These are phyloP conservation scores for Heteromyza rotundicornis DNA, from an alignment of 2,888 invertebrate species.

Conservation along the genomic window DNA sequence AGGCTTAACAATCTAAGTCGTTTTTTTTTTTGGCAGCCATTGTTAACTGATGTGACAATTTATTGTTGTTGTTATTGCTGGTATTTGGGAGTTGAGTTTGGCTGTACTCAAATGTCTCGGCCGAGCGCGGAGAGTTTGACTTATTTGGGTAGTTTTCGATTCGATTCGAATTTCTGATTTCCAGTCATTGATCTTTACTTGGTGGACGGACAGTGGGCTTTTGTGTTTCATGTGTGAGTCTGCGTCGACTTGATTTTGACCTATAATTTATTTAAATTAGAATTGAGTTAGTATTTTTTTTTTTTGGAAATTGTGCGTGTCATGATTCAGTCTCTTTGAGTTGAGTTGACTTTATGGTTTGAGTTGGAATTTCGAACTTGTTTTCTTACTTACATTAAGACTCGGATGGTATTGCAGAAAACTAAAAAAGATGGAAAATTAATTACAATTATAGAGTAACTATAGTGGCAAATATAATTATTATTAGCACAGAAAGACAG, in stretches of 20 bases:
- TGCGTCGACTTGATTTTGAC: constrained; percentile 29
- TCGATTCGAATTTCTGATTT: background rate
- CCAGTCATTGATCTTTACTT: background rate
- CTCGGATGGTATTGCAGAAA: too few species aligned
- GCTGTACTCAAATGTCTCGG: too few species aligned
- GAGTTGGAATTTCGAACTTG: background rate
- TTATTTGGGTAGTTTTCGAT: too few species aligned
- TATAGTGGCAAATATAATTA: too few species aligned
- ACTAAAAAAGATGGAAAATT: too few species aligned
- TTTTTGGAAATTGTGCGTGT: constrained; percentile 15
- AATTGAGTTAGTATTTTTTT: constrained; percentile 28
- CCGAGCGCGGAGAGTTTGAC: background rate
- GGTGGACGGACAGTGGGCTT: background rate
- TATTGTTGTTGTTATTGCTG: constrained; percentile 25
- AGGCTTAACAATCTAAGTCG: constrained; percentile 15
- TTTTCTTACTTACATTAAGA: constrained; percentile 25
- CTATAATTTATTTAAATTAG: constrained; percentile 51
- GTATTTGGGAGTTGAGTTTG: too few species aligned
- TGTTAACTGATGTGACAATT: too few species aligned
- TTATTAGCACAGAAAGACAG: too few species aligned
- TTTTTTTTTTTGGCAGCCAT: too few species aligned
- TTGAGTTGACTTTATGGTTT: background rate
- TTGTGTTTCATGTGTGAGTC: background rate
- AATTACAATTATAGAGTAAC: too few species aligned
- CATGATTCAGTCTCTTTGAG: constrained; percentile 24